Evolutionary conservation across 2,888 invertebrate species (phyloP).

Genomic region (Gastracanthus pulcherrimus): DNA sequence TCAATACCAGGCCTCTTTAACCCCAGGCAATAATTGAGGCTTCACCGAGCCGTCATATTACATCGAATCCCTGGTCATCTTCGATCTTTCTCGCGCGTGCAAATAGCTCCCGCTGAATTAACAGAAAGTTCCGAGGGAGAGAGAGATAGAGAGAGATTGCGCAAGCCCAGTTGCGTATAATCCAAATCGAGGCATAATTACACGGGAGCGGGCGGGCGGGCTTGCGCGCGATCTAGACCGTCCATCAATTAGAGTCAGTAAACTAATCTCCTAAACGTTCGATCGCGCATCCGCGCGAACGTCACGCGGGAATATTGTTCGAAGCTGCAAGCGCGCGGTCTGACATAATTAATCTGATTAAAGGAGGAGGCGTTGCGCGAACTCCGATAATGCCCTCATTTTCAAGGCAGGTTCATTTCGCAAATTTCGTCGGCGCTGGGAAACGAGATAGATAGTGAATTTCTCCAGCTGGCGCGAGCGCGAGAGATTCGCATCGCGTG

Average conservation of each 20-base stretch:
- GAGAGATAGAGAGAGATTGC: too few species aligned
- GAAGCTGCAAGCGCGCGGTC: neutral
- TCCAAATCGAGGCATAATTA: slow-evolving; percentile 9
- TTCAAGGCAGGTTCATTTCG: slow-evolving; percentile 12
- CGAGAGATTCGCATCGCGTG: too few species aligned
- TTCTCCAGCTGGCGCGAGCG: too few species aligned
- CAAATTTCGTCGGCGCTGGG: too few species aligned
- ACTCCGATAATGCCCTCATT: neutral
- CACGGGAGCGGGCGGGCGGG: neutral
- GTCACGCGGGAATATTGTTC: slow-evolving; percentile 38
- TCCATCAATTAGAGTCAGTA: slow-evolving; percentile 49
- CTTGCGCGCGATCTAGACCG: neutral
- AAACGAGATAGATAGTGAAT: too few species aligned
- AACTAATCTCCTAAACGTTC: slow-evolving; percentile 45
- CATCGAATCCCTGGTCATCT: neutral
- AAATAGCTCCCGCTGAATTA: slow-evolving; percentile 8
- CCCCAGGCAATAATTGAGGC: neutral
- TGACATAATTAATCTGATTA: slow-evolving; percentile 42
- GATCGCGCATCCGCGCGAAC: slow-evolving; percentile 7
- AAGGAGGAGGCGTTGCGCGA: slow-evolving; percentile 22
- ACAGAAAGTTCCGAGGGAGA: slow-evolving; percentile 20
- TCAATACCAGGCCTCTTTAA: neutral
- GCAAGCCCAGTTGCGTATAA: neutral
- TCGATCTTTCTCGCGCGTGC: neutral
- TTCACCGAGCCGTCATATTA: slow-evolving; percentile 1